Evolutionary conservation across 2,797 vertebrate genomes (phyloP), one percentile per base, ranked within the genome.

Genomic region (Sternarchorhynchus goeldii): DNA sequence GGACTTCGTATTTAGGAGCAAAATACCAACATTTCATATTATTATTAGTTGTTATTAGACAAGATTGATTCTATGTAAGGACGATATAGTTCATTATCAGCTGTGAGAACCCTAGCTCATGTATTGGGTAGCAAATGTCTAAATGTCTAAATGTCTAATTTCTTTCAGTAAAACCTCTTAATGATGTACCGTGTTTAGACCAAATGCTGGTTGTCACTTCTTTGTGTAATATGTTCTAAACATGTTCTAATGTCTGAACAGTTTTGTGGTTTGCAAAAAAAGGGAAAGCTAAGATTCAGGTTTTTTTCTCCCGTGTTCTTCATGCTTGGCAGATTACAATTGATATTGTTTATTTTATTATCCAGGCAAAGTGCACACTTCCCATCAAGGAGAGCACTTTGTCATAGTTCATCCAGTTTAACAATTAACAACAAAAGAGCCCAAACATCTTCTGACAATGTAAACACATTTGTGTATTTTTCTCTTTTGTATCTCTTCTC

Each of bases 381-480:
- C 69, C 50, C 45, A 73, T 53, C 55, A 41, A 50, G 25, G 8
- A 36, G 21, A 2, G 21, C 18, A 80, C 34, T 77, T 79, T 78
- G 62, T 59, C 50, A 57, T 56, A 55, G 36, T 41, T 76, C 77
- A n/a, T 76, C 32, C 29, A 60, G 75, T 18, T 85, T 85, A 82
- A 82, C 75, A 76, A 80, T 85, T 78, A 83, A 78, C 73, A 41
- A 32, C 55, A 58, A 7, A 39, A 34, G 36, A 69, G 67, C 72
- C 20, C 18, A 8, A 56, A 59, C 29, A 72, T 36, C 39, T 36
- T 77, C 17, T 59, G 17, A 36, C 7, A 39, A 32, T 72, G 57
- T 83, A 56, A 75, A 32, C 58, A 66, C 58, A 70, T 73, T 62
- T 21, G 7, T 39, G 31, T 12, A 53, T 80, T 39, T 2, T 70